These are phyloP conservation scores for Melanchra persicariae DNA, from an alignment of 2,888 invertebrate species.

Conservation along the genomic window DNA sequence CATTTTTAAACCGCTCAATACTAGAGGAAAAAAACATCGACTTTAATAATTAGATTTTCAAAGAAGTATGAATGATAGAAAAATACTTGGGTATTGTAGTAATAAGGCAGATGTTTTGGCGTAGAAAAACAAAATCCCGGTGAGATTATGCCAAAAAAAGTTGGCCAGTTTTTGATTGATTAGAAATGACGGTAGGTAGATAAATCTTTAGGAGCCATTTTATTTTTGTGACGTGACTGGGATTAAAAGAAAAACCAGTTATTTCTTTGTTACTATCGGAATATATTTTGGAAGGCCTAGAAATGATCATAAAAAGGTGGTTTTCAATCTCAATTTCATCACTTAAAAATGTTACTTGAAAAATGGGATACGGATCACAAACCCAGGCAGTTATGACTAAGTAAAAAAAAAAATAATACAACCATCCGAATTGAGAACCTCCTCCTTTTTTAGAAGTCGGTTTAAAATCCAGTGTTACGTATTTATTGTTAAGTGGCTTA, in stretches of 20 bases:
- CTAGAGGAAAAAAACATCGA: neutral
- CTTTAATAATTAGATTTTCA: neutral
- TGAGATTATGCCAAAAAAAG: neutral
- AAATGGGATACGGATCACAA: conserved; percentile 7
- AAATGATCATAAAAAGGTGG: neutral
- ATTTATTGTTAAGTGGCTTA: too few species aligned
- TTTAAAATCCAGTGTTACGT: too few species aligned
- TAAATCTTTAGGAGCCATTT: neutral
- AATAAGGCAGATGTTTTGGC: conserved; percentile 7
- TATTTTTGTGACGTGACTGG: neutral
- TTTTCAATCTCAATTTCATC: neutral
- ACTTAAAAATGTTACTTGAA: conserved; percentile 11
- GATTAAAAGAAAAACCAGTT: neutral
- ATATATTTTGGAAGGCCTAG: neutral
- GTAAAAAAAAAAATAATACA: too few species aligned
- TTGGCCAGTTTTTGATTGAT: neutral
- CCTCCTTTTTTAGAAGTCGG: too few species aligned
- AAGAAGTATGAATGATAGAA: neutral
- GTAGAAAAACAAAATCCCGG: conserved; percentile 6
- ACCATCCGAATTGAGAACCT: too few species aligned
- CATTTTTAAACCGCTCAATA: conserved; percentile 15
- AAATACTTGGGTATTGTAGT: neutral
- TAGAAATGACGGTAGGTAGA: neutral
- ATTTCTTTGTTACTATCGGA: neutral
- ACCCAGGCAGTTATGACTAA: neutral